phyloP scores from a whole-genome alignment of 2,888 invertebrate genomes.

The Drosophila leonis region DNA sequence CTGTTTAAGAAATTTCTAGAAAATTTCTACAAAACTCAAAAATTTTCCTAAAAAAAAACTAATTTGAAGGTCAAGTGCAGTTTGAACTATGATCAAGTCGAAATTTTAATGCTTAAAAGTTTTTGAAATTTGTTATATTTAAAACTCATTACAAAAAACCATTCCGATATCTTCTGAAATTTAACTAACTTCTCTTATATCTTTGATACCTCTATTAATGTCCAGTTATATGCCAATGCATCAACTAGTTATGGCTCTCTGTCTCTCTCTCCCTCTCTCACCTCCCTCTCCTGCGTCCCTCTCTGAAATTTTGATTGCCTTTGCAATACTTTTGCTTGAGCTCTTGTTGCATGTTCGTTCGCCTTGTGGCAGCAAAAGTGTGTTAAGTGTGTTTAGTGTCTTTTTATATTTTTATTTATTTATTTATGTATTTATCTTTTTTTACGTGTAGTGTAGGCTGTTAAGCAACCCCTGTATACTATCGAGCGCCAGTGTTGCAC shows the following conservation, averaged over 20 bases:
- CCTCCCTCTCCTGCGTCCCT: not conserved
- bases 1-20: too few relatives aligned
- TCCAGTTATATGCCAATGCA: not conserved
- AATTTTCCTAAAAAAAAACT: too few relatives aligned
- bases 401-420: not conserved
- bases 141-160: too few relatives aligned
- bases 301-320: not conserved
- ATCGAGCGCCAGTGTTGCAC: constrained; percentile 30
- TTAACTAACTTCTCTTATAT: too few relatives aligned
- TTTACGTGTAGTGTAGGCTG: not conserved
- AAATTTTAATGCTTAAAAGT: too few relatives aligned
- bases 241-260: not conserved
- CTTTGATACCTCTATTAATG: not conserved
- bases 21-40: too few relatives aligned
- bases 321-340: constrained; percentile 2
- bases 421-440: not conserved
- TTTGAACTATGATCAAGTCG: too few relatives aligned
- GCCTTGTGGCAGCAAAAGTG: constrained; percentile 42
- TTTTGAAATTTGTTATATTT: too few relatives aligned
- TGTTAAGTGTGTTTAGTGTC: constrained; percentile 47
- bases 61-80: too few relatives aligned
- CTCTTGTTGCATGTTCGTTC: constrained; percentile 36
- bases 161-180: not conserved
- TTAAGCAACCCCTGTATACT: not conserved
- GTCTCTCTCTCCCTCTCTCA: not conserved